phyloP scores from a whole-genome alignment of 2,797 vertebrate genomes.

The Manis pentadactyla region DNA sequence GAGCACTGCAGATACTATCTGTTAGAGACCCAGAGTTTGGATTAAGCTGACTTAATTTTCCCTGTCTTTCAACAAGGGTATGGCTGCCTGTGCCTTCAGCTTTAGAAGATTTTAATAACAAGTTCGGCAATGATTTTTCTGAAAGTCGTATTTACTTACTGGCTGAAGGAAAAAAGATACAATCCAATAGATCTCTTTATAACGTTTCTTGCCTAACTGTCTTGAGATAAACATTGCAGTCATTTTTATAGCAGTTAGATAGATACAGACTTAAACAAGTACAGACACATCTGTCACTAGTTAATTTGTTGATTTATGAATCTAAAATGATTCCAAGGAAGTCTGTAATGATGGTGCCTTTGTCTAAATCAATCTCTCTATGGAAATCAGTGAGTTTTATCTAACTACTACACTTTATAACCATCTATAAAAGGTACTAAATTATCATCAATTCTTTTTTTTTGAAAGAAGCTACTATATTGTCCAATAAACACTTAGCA shows the following conservation, averaged over 20 bases:
- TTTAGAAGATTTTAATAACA: constrained; percentile 42
- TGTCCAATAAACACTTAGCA: neutral
- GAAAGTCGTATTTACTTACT: constrained; percentile 37
- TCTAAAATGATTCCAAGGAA: constrained; percentile 58
- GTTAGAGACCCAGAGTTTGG: neutral
- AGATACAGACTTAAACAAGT: constrained; percentile 66
- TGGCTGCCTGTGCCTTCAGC: neutral
- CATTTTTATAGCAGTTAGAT: constrained; percentile 72
- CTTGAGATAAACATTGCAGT: constrained; percentile 73
- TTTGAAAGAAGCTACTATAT: constrained; percentile 39
- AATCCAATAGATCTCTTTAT: constrained; percentile 38
- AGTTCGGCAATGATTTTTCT: constrained; percentile 46
- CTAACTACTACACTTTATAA: constrained; percentile 61
- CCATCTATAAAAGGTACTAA: constrained; percentile 59
- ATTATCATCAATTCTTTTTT: constrained; percentile 50
- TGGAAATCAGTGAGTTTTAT: constrained; percentile 68
- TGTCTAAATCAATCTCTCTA: constrained; percentile 67
- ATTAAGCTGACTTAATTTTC: constrained; percentile 19
- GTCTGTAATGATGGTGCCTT: constrained; percentile 58
- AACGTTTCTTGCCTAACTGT: constrained; percentile 61
- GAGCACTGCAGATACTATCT: neutral
- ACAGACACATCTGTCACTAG: constrained; percentile 68
- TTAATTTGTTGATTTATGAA: constrained; percentile 76
- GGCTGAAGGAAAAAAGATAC: constrained; percentile 38
- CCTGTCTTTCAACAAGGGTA: neutral